A percentile compares a stretch with the other conserved stretches of the same genome.
These are phyloP conservation scores for Leucoraja ocellata DNA, from an alignment of 2,797 vertebrate genomes.

Conservation along the genomic window DNA sequence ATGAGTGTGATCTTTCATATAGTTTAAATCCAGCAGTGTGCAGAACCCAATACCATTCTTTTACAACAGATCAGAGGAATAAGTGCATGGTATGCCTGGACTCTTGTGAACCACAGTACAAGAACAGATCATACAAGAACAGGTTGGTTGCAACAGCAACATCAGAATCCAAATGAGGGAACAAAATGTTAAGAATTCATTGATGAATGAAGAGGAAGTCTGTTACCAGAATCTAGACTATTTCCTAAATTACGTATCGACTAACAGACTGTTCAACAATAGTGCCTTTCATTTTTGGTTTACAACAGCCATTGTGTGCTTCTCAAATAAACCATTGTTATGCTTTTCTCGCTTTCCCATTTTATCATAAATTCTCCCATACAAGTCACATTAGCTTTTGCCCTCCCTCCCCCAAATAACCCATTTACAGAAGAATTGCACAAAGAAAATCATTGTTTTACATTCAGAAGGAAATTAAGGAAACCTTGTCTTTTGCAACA, in stretches of 20 bases:
- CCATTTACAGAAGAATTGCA: background rate
- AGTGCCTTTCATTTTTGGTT: constrained; percentile 3
- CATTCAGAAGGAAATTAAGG: background rate
- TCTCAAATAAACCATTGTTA: background rate
- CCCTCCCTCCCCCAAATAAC: too few relatives aligned
- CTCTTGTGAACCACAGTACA: background rate
- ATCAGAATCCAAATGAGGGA: background rate
- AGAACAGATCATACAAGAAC: background rate
- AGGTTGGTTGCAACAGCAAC: background rate
- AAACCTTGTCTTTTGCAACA: background rate
- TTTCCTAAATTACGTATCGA: constrained; percentile 18
- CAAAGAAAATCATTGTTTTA: background rate
- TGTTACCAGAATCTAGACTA: constrained; percentile 14
- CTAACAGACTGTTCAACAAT: background rate
- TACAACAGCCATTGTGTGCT: background rate
- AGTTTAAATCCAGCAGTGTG: background rate
- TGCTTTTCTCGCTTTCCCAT: background rate
- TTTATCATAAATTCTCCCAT: background rate
- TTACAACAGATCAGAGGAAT: background rate
- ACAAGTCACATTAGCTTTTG: background rate
- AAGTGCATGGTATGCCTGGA: background rate
- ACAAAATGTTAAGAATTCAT: constrained; percentile 33
- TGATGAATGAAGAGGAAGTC: background rate
- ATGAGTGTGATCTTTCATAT: background rate
- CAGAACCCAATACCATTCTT: background rate